Conservation (phyloP, 2,797 vertebrate species). For the Semotilus atromaculatus region DNA sequence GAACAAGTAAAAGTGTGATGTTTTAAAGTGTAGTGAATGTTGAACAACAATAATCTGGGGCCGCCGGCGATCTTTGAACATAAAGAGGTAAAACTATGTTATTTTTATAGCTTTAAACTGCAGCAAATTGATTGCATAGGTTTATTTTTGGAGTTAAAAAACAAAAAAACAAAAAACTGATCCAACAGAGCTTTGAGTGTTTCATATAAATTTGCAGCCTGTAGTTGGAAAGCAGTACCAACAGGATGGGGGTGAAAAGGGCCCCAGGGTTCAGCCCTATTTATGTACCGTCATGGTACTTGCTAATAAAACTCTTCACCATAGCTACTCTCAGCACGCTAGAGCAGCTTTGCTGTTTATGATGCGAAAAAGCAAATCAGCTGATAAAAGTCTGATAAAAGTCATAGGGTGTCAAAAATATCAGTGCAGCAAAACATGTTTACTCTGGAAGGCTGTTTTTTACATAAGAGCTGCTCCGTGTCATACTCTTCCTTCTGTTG, state of each 20-base stretch:
- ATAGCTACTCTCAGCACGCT: neutral
- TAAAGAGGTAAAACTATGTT: too few relatives aligned
- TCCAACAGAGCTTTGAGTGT: neutral
- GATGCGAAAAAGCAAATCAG: constrained; percentile 5
- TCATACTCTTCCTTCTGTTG: constrained; percentile 23
- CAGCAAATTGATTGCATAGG: neutral
- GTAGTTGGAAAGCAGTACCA: neutral
- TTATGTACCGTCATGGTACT: neutral
- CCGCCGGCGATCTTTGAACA: too few relatives aligned
- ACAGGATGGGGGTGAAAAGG: neutral
- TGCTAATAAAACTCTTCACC: neutral
- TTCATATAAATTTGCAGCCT: neutral
- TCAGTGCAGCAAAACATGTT: constrained; percentile 47
- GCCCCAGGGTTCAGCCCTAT: constrained; percentile 3
- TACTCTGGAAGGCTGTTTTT: constrained; percentile 24
- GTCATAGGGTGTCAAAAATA: constrained; percentile 24
- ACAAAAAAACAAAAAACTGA: neutral
- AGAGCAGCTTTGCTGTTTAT: constrained; percentile 6
- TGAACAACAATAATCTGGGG: too few relatives aligned
- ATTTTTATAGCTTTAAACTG: too few relatives aligned
- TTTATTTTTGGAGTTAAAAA: constrained; percentile 1
- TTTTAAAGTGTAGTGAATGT: too few relatives aligned
- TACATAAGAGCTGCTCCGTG: constrained; percentile 29
- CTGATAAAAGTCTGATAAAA: constrained; percentile 25
- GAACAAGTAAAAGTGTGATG: too few relatives aligned